Evolutionary conservation across 2,113 vertebrate species (phyloP).

Genomic region (Thunnus maccoyii): DNA sequence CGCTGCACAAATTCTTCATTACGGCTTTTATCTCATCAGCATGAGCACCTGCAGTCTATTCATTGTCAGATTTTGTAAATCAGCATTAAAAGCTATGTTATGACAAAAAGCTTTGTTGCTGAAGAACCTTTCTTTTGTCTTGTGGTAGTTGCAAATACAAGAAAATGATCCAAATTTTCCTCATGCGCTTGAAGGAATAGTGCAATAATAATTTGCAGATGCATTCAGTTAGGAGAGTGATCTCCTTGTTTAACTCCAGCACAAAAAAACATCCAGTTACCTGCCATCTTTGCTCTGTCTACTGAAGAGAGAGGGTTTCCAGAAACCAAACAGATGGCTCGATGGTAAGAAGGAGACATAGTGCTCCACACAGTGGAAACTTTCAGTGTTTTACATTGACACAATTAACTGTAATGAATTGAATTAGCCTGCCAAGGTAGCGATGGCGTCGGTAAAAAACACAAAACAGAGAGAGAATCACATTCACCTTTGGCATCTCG

Average conservation of each 20-base stretch:
- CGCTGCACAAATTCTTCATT: no score
- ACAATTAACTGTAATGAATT: constrained; percentile 53
- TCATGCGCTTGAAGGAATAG: not conserved
- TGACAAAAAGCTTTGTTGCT: not conserved
- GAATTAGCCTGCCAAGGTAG: constrained; percentile 54
- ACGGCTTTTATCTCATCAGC: no score
- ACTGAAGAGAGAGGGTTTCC: not conserved
- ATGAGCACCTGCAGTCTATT: no score
- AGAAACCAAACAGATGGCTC: constrained; percentile 30
- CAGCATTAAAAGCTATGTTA: no score
- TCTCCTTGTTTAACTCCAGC: not conserved
- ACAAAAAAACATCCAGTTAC: not conserved
- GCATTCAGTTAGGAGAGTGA: not conserved
- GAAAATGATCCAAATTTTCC: not conserved
- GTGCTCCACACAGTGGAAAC: constrained; percentile 41
- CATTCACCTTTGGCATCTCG: constrained; percentile 45
- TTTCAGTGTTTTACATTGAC: constrained; percentile 49
- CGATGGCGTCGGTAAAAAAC: constrained; percentile 36
- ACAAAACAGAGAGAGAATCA: constrained; percentile 25
- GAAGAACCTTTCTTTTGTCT: not conserved
- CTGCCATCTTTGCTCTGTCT: constrained; percentile 19
- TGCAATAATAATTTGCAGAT: not conserved
- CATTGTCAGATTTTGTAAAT: no score
- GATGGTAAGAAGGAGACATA: constrained; percentile 12
- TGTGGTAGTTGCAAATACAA: no score